phyloP scores from a whole-genome alignment of 2,113 vertebrate genomes.

The Carassius auratus region DNA sequence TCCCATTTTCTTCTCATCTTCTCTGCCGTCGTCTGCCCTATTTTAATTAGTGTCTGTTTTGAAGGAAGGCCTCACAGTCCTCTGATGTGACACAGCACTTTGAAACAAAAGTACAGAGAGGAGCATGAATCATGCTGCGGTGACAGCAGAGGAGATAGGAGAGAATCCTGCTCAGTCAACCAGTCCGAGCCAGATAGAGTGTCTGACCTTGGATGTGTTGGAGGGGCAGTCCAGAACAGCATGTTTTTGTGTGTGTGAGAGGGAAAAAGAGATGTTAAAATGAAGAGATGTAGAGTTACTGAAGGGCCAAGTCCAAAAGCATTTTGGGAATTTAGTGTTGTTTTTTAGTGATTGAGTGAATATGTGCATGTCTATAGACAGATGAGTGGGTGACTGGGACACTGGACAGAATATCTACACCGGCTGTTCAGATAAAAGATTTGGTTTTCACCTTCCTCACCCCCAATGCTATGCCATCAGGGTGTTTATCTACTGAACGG shows the following conservation, averaged over 20 bases:
- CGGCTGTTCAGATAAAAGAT: conserved; percentile 77
- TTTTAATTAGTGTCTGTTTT: not conserved
- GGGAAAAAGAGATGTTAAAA: not conserved
- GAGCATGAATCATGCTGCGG: conserved; percentile 15
- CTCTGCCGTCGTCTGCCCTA: not conserved
- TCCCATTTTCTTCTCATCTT: not conserved
- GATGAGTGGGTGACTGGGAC: conserved; percentile 70
- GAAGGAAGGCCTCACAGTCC: not conserved
- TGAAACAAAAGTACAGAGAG: not conserved
- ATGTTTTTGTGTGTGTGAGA: conserved; percentile 31
- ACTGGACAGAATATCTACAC: conserved; percentile 84
- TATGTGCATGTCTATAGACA: not conserved
- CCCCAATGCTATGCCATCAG: conserved; percentile 70
- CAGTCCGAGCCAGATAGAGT: conserved; percentile 52
- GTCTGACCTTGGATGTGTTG: conserved; percentile 33
- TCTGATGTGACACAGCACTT: not conserved
- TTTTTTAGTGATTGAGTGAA: not conserved
- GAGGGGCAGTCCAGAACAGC: conserved; percentile 23
- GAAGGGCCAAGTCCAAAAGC: not conserved
- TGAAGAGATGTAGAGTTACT: conserved; percentile 58
- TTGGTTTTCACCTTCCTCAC: conserved; percentile 71
- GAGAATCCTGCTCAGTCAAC: conserved; percentile 45
- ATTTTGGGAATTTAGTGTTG: not conserved
- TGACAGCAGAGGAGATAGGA: conserved; percentile 32
- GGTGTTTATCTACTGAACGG: conserved; percentile 76